phyloP scores from a whole-genome alignment of 2,888 invertebrate genomes.

The Flexamia atlantica region DNA sequence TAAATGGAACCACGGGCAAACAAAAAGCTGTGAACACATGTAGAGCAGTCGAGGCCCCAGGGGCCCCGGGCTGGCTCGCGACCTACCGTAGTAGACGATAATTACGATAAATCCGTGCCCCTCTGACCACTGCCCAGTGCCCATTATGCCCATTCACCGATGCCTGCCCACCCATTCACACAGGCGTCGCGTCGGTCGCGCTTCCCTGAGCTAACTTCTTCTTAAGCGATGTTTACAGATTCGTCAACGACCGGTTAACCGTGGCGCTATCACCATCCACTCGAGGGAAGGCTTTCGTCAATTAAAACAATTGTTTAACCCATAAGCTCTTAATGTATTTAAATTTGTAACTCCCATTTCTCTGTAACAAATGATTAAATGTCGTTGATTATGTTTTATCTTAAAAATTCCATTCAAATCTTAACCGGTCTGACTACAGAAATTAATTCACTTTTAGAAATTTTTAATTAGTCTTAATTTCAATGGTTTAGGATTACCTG shows the following conservation, averaged over 20 bases:
- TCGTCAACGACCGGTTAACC: conserved; percentile 21
- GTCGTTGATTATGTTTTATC: too few relatives aligned
- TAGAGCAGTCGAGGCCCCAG: background rate
- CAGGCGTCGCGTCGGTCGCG: background rate
- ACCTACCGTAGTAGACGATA: conserved; percentile 7
- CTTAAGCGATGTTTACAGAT: background rate
- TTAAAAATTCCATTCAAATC: too few relatives aligned
- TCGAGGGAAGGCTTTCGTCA: too few relatives aligned
- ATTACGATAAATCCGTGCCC: conserved; percentile 28
- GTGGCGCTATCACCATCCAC: background rate
- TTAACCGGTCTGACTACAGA: too few relatives aligned
- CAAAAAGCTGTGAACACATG: conserved; percentile 2
- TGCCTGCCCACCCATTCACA: conserved; percentile 8
- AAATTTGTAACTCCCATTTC: too few relatives aligned
- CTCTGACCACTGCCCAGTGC: conserved; percentile 14
- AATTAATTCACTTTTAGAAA: too few relatives aligned
- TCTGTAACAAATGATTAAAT: too few relatives aligned
- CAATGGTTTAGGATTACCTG: too few relatives aligned
- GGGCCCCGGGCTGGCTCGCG: too few relatives aligned
- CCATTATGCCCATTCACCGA: conserved; percentile 26
- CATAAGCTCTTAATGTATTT: too few relatives aligned
- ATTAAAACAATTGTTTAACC: too few relatives aligned
- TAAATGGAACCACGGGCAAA: background rate
- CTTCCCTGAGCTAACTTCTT: background rate
- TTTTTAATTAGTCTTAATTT: too few relatives aligned